Conservation (phyloP, 2,113 vertebrate species). For the Geothlypis trichas region DNA sequence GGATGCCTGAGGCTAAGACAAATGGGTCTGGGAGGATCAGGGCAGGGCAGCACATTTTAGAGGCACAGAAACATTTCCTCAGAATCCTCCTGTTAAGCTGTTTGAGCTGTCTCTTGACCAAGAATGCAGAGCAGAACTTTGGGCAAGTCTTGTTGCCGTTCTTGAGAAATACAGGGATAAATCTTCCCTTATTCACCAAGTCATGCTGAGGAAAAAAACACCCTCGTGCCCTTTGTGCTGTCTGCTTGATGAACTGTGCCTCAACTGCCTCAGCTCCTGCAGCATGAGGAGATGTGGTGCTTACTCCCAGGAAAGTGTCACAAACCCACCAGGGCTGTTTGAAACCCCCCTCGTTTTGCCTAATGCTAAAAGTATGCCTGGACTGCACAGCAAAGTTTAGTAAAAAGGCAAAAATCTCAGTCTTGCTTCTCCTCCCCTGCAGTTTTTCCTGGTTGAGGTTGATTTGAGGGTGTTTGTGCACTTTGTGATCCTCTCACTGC, state of each 20-base stretch:
- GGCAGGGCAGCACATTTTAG: neutral
- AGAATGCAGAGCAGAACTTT: neutral
- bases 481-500: neutral
- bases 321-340: neutral
- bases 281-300: neutral
- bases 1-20: constrained; percentile 3
- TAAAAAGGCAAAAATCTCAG: neutral
- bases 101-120: neutral
- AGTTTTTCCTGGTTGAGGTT: neutral
- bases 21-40: neutral
- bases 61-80: neutral
- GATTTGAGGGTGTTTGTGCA: neutral
- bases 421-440: neutral
- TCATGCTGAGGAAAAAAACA: neutral
- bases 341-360: neutral
- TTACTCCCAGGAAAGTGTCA: neutral
- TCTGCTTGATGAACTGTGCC: neutral
- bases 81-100: neutral
- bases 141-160: neutral
- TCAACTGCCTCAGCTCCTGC: neutral
- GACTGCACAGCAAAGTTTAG: neutral
- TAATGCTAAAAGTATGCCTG: neutral
- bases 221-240: neutral
- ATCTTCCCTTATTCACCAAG: neutral
- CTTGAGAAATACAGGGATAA: constrained; percentile 26